Evolutionary conservation across 2,113 vertebrate species (phyloP), one percentile per base, ranked within the genome.

Genomic region (Heterotis niloticus): DNA sequence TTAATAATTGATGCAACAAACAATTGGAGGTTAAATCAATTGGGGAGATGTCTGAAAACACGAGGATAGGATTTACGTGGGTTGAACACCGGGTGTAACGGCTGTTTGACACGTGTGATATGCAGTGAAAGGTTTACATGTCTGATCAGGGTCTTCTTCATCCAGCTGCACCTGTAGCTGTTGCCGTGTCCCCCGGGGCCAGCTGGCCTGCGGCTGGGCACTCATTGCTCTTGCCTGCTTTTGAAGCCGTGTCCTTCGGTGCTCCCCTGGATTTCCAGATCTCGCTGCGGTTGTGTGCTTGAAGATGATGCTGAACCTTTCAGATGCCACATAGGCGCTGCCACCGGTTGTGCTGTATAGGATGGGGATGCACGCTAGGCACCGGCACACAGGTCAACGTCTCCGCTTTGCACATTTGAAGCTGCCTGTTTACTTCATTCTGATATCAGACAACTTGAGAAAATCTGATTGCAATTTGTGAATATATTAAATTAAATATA

Each of bases 1-100:
- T 93, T 86, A 92, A 94, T 94, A 93, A 94, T 94, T 84, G 89
- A 94, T 91, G 90, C 89, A 85, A 83, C 86, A 94, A 93, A 93
- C 91, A 92, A 93, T 91, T 86, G 90, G 85, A 81, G 83, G 87
- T 85, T 81, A 92, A 91, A 93, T 92, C 89, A 86, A 94, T 90
- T 90, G 89, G 80, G 28, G 26, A 59, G 13, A 85, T 86, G 86
- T 85, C 88, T 84, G 87, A 86, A 87, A 89, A 88, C 87, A 87
- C 83, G 86, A 23, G 4, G 85, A 20, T 78, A 85, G 86, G 79
- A 80, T 68, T 79, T 62, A 76, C 26, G 26, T 76, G 17, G 20
- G 23, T 13, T 60, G 24, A 23, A 66, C 70, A 54, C n/a, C n/a
- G 23, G 1, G 66, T 44, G 51, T 65, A 75, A 77, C 76, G 28